phyloP scores from a whole-genome alignment of 2,888 invertebrate species.

The Capitulum mitella region DNA sequence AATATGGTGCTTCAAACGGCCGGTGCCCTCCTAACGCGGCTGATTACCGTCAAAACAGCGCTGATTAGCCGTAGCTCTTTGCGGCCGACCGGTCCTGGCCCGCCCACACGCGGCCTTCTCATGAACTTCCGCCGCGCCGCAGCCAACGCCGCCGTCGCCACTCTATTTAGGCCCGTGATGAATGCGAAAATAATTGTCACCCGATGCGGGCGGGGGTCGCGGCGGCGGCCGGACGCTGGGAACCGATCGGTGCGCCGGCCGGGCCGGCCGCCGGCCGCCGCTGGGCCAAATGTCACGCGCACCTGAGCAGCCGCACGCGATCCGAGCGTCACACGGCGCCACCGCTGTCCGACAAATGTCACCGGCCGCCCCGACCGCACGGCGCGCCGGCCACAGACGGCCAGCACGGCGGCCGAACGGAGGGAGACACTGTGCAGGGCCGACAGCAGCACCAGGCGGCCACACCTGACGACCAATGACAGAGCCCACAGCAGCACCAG shows the following conservation, averaged over 20 bases:
- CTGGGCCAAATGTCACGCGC: background rate
- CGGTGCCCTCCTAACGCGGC: background rate
- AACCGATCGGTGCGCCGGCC: background rate
- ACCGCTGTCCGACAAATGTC: background rate
- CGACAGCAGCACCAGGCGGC: too few relatives aligned
- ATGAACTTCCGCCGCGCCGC: background rate
- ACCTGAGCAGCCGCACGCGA: background rate
- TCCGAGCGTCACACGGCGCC: too few relatives aligned
- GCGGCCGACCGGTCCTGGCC: background rate
- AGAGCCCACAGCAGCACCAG: too few relatives aligned
- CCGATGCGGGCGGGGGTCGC: background rate
- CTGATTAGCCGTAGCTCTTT: background rate
- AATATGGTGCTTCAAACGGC: background rate
- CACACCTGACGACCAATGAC: too few relatives aligned
- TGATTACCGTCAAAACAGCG: background rate
- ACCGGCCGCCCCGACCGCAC: background rate
- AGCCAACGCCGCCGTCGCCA: background rate
- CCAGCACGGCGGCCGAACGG: too few relatives aligned
- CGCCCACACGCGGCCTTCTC: background rate
- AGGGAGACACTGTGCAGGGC: too few relatives aligned
- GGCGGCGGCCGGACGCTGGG: background rate
- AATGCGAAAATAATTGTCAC: conserved; percentile 20
- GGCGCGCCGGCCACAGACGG: background rate
- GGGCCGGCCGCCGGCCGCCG: background rate
- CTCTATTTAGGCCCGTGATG: conserved; percentile 15